These are phyloP conservation scores for Mormyrus proboscirostris DNA, from an alignment of 2,797 vertebrate species.

Conservation along the genomic window DNA sequence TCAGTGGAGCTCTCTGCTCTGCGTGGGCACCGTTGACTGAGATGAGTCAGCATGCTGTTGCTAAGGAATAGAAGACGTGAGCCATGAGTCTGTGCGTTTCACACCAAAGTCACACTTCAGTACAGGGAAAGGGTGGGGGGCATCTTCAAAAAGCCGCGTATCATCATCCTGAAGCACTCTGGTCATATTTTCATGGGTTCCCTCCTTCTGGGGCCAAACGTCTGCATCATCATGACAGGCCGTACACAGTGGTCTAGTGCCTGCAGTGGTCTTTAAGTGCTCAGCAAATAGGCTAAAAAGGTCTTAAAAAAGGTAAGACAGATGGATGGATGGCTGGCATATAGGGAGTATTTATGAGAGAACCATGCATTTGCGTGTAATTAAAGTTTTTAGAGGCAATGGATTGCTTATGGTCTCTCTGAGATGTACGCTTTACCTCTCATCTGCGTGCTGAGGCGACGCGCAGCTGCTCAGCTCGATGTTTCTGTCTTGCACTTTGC, in stretches of 20 bases:
- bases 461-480: not conserved
- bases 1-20: slow-evolving; percentile 47
- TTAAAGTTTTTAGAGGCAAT: not conserved
- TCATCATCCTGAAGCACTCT: not conserved
- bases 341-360: not conserved
- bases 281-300: not conserved
- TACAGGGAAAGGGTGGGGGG: not conserved
- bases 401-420: not conserved
- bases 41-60: slow-evolving; percentile 75
- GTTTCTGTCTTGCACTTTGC: slow-evolving; percentile 10
- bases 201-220: not conserved
- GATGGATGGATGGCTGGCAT: not conserved
- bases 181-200: not conserved
- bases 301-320: not conserved
- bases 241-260: not conserved
- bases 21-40: slow-evolving; percentile 62
- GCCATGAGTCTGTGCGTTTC: not conserved
- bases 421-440: not conserved
- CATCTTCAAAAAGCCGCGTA: not conserved
- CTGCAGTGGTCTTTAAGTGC: not conserved
- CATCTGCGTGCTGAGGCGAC: not conserved
- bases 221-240: not conserved
- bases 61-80: slow-evolving; percentile 44
- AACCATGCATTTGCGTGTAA: not conserved
- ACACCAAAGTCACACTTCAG: not conserved